A percentile compares a stretch with the other conserved stretches of the same genome.
Conservation (phyloP, 2,888 invertebrate genomes). For the Trisateles emortualis region DNA sequence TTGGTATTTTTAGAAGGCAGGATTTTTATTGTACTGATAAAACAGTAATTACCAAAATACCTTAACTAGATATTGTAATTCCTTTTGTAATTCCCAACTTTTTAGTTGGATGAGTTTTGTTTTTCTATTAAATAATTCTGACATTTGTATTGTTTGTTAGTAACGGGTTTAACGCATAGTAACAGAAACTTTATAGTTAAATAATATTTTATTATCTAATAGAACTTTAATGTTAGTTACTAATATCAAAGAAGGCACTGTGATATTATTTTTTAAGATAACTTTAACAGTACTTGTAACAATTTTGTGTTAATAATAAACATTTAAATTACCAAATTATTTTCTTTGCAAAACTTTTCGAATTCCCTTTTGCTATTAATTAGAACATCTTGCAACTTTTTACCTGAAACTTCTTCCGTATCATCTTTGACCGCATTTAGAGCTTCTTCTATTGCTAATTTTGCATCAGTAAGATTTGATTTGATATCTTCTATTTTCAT, state of each 20-base stretch:
- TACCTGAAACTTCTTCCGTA: conserved; percentile 83
- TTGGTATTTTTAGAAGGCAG: no score
- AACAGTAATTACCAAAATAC: no score
- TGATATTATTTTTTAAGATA: conserved; percentile 59
- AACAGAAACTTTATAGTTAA: no score
- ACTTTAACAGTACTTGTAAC: conserved; percentile 12
- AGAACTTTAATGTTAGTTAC: conserved; percentile 5
- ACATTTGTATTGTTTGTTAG: no score
- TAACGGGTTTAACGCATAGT: no score
- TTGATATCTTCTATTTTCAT: conserved; percentile 72
- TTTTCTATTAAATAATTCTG: no score
- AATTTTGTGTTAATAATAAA: conserved; percentile 30
- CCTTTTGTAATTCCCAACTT: no score
- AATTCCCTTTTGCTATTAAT: conserved; percentile 80
- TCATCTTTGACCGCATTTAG: conserved; percentile 82
- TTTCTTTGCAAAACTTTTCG: conserved; percentile 79
- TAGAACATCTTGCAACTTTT: conserved; percentile 81
- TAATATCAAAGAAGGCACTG: conserved; percentile 55
- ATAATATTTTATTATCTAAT: conserved; percentile 6
- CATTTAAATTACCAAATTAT: conserved; percentile 59
- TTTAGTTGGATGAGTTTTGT: no score
- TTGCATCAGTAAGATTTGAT: conserved; percentile 76
- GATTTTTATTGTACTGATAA: no score
- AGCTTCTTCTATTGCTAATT: conserved; percentile 74
- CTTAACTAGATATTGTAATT: no score